Conservation (phyloP, 2,888 invertebrate species). For the Podotricha telesiphe region DNA sequence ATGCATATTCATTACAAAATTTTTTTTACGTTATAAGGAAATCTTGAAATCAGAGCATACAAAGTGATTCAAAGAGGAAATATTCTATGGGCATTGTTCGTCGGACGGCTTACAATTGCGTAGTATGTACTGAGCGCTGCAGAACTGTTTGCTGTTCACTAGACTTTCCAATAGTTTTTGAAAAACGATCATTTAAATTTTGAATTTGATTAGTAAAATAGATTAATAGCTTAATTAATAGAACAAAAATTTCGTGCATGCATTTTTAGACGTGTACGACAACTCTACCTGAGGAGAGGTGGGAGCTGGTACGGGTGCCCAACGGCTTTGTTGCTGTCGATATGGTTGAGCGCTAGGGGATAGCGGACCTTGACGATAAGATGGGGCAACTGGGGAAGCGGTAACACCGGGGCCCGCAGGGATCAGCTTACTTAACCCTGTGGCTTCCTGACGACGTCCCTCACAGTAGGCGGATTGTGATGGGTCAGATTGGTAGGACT, state of each 20-base stretch:
- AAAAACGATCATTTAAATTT: neutral
- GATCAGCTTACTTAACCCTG: slow-evolving; percentile 78
- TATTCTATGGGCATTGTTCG: slow-evolving; percentile 15
- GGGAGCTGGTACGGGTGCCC: slow-evolving; percentile 79
- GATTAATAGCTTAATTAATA: neutral
- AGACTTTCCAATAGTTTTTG: neutral
- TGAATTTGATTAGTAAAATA: slow-evolving; percentile 4
- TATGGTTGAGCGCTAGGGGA: slow-evolving; percentile 72
- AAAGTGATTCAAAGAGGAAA: slow-evolving; percentile 15
- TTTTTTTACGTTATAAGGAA: slow-evolving; percentile 7
- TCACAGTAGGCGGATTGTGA: slow-evolving; percentile 65
- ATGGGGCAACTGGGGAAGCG: slow-evolving; percentile 55
- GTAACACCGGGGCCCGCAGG: slow-evolving; percentile 71
- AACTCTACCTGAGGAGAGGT: slow-evolving; percentile 76
- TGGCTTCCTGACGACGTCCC: slow-evolving; percentile 69
- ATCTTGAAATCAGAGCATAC: slow-evolving; percentile 12
- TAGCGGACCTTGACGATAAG: slow-evolving; percentile 65
- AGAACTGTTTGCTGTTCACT: slow-evolving; percentile 1
- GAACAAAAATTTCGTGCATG: slow-evolving; percentile 10
- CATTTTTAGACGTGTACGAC: slow-evolving; percentile 22
- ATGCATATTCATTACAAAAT: neutral
- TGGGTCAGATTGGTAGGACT: slow-evolving; percentile 50
- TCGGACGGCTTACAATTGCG: slow-evolving; percentile 11
- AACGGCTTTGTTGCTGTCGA: slow-evolving; percentile 72
- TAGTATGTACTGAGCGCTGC: slow-evolving; percentile 7